Evolutionary conservation across 2,888 invertebrate species (phyloP).

Genomic region (Acrocera orbiculus): DNA sequence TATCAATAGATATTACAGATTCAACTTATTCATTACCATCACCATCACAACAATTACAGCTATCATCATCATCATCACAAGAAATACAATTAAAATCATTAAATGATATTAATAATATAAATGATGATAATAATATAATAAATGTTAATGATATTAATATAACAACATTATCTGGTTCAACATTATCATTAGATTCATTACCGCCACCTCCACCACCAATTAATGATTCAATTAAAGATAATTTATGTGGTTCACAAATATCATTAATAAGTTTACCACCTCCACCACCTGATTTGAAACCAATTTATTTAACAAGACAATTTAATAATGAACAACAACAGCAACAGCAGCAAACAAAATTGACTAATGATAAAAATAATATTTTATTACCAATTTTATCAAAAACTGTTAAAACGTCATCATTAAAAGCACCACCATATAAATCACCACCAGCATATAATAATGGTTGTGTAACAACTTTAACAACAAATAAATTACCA

Average conservation of each 20-base stretch:
- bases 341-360: slow-evolving; percentile 11
- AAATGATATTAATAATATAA: no score
- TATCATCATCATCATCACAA: no score
- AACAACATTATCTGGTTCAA: slow-evolving; percentile 49
- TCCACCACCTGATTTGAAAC: slow-evolving; percentile 43
- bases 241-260: slow-evolving; percentile 48
- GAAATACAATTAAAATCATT: no score
- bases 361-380: slow-evolving; percentile 12
- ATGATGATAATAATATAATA: no score
- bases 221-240: no score
- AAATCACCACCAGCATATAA: slow-evolving; percentile 31
- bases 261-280: slow-evolving; percentile 55
- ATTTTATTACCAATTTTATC: slow-evolving; percentile 10
- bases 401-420: slow-evolving; percentile 16
- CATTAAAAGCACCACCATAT: slow-evolving; percentile 27
- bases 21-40: slow-evolving; percentile 46
- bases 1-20: slow-evolving; percentile 31
- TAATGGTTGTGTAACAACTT: slow-evolving; percentile 15
- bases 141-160: slow-evolving; percentile 21
- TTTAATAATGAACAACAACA: slow-evolving; percentile 8
- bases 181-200: slow-evolving; percentile 59
- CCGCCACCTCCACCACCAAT: slow-evolving; percentile 56
- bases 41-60: no score
- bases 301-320: slow-evolving; percentile 14
- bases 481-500: slow-evolving; percentile 10